phyloP scores from a whole-genome alignment of 2,113 vertebrate species.

The Podocnemis expansa region DNA sequence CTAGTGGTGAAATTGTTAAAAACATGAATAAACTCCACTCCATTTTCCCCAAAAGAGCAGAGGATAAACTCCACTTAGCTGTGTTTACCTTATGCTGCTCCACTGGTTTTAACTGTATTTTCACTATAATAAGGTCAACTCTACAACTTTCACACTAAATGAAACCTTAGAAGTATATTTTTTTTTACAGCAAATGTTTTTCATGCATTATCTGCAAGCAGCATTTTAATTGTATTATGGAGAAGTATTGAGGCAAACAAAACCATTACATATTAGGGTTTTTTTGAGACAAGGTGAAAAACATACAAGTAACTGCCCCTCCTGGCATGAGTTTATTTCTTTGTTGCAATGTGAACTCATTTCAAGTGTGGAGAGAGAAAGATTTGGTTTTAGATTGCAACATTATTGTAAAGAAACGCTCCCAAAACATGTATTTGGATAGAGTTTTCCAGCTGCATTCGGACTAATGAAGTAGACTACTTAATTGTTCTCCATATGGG shows the following conservation, averaged over 20 bases:
- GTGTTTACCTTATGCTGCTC: no score
- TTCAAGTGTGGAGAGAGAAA: background rate
- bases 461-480: conserved; percentile 41
- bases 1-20: conserved; percentile 29
- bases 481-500: conserved; percentile 18
- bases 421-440: conserved; percentile 25
- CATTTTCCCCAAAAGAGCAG: conserved; percentile 11
- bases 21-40: background rate
- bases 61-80: no score
- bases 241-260: conserved; percentile 35
- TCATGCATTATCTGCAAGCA: background rate
- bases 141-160: background rate
- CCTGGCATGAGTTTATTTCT: conserved; percentile 54
- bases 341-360: background rate
- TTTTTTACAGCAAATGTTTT: conserved; percentile 12
- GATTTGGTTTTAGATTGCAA: background rate
- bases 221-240: conserved; percentile 22
- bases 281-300: conserved; percentile 39
- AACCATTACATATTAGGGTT: conserved; percentile 65
- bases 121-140: conserved; percentile 4
- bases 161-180: conserved; percentile 20
- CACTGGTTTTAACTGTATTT: background rate
- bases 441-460: conserved; percentile 60
- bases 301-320: background rate
- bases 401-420: conserved; percentile 31